Conservation (phyloP, 2,888 invertebrate genomes). For the Pyrgus malvae region DNA sequence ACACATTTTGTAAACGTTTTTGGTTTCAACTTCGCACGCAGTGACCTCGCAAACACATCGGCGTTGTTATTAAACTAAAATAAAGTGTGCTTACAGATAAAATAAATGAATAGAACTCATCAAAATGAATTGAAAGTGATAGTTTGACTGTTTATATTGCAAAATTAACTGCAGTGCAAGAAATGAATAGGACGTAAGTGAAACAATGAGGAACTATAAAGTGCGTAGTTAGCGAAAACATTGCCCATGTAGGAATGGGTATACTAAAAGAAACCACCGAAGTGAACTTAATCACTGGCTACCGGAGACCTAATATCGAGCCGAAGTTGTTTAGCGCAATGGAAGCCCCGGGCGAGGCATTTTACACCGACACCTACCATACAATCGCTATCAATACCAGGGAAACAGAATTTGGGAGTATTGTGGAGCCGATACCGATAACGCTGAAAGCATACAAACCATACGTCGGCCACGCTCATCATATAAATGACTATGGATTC, state of each 20-base stretch:
- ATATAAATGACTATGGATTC: slow-evolving; percentile 53
- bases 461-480: slow-evolving; percentile 49
- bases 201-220: slow-evolving; percentile 47
- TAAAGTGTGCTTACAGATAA: neutral
- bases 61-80: neutral
- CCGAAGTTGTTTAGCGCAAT: slow-evolving; percentile 61
- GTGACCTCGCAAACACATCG: slow-evolving; percentile 44
- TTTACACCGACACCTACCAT: slow-evolving; percentile 62
- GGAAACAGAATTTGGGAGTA: slow-evolving; percentile 70
- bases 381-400: slow-evolving; percentile 69
- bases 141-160: neutral
- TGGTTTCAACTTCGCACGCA: neutral
- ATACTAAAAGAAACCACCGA: slow-evolving; percentile 75
- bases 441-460: slow-evolving; percentile 64
- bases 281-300: slow-evolving; percentile 67
- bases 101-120: neutral
- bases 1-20: neutral
- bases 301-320: slow-evolving; percentile 53
- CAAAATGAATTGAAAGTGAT: neutral
- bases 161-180: too few species aligned
- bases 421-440: slow-evolving; percentile 68
- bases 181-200: slow-evolving; percentile 11
- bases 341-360: slow-evolving; percentile 59
- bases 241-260: slow-evolving; percentile 73
- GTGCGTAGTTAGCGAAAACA: slow-evolving; percentile 49